Conservation (phyloP, 2,797 vertebrate genomes). For the Acanthiza pusilla region DNA sequence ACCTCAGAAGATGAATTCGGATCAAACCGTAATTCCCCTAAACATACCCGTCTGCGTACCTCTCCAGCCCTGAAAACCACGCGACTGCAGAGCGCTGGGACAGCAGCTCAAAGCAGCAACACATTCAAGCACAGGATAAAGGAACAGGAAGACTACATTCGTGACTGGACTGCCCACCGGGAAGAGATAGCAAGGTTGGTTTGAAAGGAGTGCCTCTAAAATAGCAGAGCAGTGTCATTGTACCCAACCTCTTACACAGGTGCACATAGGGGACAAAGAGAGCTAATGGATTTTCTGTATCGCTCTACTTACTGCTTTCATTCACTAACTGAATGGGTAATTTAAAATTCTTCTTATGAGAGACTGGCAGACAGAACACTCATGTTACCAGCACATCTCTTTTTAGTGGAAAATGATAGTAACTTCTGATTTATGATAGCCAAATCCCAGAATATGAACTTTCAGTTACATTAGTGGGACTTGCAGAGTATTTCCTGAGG, state of each 20-base stretch:
- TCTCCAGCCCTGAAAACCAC: slow-evolving; percentile 85
- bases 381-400: not conserved
- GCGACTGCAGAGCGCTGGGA: slow-evolving; percentile 82
- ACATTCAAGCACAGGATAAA: slow-evolving; percentile 89
- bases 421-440: not conserved
- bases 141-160: slow-evolving; percentile 97
- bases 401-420: not conserved
- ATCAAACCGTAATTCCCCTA: slow-evolving; percentile 90
- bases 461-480: not conserved
- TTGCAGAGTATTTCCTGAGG: not conserved
- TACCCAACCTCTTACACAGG: not conserved
- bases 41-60: slow-evolving; percentile 87
- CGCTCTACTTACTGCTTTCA: not conserved
- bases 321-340: not conserved
- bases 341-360: not conserved
- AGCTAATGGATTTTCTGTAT: not conserved
- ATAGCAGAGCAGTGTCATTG: not conserved
- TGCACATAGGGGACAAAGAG: not conserved
- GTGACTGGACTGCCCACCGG: slow-evolving; percentile 97
- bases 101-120: slow-evolving; percentile 75
- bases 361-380: not conserved
- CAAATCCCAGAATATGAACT: not conserved
- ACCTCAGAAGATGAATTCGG: slow-evolving; percentile 99
- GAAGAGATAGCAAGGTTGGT: slow-evolving; percentile 97
- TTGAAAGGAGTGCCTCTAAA: not conserved